Evolutionary conservation across 23 tunicate species (phyloP).

Genomic region (Oikopleura vanhoeffeni): DNA sequence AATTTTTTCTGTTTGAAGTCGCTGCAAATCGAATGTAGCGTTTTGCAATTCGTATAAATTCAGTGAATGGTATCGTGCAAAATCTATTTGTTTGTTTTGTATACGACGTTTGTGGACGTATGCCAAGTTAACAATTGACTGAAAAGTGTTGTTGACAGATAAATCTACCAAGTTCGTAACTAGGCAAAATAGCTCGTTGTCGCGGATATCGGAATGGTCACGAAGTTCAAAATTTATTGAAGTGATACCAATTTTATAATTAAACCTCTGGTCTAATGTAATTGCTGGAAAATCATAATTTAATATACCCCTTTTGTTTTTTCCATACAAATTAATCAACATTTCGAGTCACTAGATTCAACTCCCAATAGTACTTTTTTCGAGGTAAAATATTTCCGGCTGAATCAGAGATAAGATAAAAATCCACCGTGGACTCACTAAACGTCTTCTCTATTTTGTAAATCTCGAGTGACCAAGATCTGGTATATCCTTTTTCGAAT

Average conservation of each 20-base stretch:
- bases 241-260: not conserved
- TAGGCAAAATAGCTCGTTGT: not conserved
- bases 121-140: not conserved
- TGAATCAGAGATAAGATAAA: not conserved
- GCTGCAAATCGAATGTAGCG: not conserved
- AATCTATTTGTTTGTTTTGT: not conserved
- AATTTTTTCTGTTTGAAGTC: not conserved
- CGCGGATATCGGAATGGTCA: not conserved
- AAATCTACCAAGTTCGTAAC: not conserved
- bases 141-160: not conserved
- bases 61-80: not conserved
- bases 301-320: not conserved
- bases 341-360: not conserved
- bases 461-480: not conserved
- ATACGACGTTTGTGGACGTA: not conserved
- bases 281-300: not conserved
- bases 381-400: not conserved
- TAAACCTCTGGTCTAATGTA: not conserved
- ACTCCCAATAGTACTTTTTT: not conserved
- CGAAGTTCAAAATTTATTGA: not conserved
- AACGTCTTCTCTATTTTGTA: not conserved
- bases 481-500: not conserved
- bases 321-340: not conserved
- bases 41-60: not conserved
- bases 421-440: not conserved